Conservation (phyloP, 2,797 vertebrate genomes). For the Nasua narica region DNA sequence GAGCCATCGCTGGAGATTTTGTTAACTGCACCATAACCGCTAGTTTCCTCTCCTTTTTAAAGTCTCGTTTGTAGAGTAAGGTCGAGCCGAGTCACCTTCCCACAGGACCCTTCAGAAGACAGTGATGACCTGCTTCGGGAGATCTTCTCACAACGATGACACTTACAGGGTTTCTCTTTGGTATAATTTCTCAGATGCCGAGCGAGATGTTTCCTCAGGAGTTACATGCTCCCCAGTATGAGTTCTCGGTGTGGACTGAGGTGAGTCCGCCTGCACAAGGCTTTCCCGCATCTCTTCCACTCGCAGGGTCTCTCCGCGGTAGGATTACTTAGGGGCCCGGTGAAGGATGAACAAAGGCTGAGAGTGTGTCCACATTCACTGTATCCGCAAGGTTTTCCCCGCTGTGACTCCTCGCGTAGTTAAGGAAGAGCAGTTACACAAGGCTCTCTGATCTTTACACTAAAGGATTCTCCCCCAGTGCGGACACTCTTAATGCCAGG, state of each 20-base stretch:
- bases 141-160: not conserved
- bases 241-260: not conserved
- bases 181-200: not conserved
- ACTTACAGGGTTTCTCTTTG: not conserved
- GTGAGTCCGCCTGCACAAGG: not conserved
- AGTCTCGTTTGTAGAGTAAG: not conserved
- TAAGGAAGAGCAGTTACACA: not conserved
- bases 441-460: not conserved
- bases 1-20: not conserved
- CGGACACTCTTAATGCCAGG: not conserved
- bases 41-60: not conserved
- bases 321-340: not conserved
- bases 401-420: conserved; percentile 29
- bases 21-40: not conserved
- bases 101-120: not conserved
- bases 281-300: not conserved
- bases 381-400: not conserved
- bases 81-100: not conserved
- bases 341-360: not conserved
- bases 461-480: not conserved
- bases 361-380: not conserved
- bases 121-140: not conserved
- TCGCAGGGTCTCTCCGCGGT: not conserved
- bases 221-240: not conserved
- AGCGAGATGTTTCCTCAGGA: not conserved